phyloP scores from a whole-genome alignment of 64 coral and sea anemone species.

The Montipora cactus region DNA sequence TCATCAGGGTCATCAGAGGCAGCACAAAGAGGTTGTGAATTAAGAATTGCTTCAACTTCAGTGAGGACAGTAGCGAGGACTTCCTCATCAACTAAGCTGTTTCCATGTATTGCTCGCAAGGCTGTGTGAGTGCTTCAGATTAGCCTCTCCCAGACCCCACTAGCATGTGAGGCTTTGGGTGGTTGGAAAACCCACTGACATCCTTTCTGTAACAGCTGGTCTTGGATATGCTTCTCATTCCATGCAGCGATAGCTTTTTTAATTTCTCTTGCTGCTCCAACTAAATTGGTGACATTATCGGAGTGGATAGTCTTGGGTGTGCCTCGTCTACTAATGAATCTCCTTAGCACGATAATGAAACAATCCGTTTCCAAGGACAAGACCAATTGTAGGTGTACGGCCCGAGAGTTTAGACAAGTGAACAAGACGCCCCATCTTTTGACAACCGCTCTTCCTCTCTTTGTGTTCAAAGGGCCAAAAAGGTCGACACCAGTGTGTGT shows the following conservation, averaged over 20 bases:
- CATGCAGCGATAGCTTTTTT: conserved; percentile 9
- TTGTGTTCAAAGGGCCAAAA: too few relatives aligned
- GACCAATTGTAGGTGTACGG: too few relatives aligned
- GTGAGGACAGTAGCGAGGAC: conserved; percentile 50
- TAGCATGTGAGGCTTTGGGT: too few relatives aligned
- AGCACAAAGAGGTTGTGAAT: conserved; percentile 58
- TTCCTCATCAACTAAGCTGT: background rate
- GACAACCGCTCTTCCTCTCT: too few relatives aligned
- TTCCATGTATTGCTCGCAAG: too few relatives aligned
- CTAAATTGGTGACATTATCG: background rate
- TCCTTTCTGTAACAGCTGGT: background rate
- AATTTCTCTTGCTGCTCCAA: conserved; percentile 28
- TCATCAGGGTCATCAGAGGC: conserved; percentile 76
- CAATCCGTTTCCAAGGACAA: background rate
- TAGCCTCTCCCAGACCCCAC: too few relatives aligned
- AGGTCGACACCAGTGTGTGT: too few relatives aligned
- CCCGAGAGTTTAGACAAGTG: too few relatives aligned
- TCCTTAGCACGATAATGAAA: conserved; percentile 9
- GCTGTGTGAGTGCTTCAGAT: too few relatives aligned
- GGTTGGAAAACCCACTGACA: too few relatives aligned
- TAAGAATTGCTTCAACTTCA: conserved; percentile 62
- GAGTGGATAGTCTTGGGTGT: conserved; percentile 43
- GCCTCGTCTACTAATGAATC: conserved; percentile 43
- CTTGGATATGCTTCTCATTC: conserved; percentile 40
- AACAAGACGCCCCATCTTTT: too few relatives aligned